A percentile compares a stretch with the other conserved stretches of the same genome.
phyloP scores from a whole-genome alignment of 2,113 vertebrate genomes.

The Poeciliopsis retropinna region DNA sequence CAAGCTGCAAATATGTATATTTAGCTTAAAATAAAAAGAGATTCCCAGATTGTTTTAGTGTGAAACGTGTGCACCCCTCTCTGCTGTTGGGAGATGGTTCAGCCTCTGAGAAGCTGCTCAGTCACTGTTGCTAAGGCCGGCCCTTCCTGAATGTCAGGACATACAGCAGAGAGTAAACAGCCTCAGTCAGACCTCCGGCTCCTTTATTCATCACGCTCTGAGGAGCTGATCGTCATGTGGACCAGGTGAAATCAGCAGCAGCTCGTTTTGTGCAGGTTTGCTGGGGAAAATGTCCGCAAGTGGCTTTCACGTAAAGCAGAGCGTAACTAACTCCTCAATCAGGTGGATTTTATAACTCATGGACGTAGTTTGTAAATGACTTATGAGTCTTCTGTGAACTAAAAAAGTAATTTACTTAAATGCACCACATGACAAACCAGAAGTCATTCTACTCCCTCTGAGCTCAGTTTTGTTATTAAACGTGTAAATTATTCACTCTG shows the following conservation, averaged over 20 bases:
- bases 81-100: conserved; percentile 53
- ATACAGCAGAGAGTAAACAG: conserved; percentile 56
- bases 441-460: background rate
- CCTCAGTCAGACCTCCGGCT: conserved; percentile 26
- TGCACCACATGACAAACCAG: background rate
- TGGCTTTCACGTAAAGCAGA: conserved; percentile 17
- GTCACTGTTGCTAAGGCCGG: conserved; percentile 75
- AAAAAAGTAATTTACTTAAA: no score
- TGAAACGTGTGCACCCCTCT: conserved; percentile 30
- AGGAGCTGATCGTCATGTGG: background rate
- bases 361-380: background rate
- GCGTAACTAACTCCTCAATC: conserved; percentile 6
- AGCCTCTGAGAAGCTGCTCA: conserved; percentile 72
- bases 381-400: background rate
- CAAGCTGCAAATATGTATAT: background rate
- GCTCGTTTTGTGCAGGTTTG: background rate
- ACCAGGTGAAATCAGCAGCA: background rate
- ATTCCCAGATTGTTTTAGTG: background rate
- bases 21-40: background rate
- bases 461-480: background rate
- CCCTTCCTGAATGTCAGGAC: conserved; percentile 66
- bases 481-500: no score
- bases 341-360: background rate
- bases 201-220: background rate
- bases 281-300: background rate